These are phyloP conservation scores for Oikopleura albicans DNA, from an alignment of 23 tunicate species.

Conservation along the genomic window DNA sequence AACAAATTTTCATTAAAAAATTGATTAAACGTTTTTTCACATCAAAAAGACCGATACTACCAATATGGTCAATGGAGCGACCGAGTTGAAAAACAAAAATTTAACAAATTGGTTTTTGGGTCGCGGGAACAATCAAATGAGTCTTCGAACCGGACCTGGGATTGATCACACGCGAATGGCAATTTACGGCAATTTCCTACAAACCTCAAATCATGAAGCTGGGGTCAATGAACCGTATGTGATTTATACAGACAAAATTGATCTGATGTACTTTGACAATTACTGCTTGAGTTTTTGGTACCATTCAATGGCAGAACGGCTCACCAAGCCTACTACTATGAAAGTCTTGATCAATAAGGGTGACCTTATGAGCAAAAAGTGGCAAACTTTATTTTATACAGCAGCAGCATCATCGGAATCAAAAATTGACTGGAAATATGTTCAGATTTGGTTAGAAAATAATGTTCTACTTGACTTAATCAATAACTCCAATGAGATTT, in stretches of 20 bases:
- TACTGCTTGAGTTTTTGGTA: constrained; percentile 16
- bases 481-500: no score
- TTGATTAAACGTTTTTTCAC: no score
- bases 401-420: background rate
- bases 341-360: background rate
- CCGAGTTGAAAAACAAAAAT: no score
- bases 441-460: no score
- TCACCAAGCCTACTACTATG: background rate
- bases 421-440: background rate
- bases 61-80: no score
- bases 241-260: no score
- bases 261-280: background rate
- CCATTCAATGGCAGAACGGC: background rate
- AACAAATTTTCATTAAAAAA: no score
- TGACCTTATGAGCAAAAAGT: background rate
- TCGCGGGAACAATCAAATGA: background rate
- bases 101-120: background rate
- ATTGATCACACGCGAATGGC: background rate
- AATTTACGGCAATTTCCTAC: background rate
- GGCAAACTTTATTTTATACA: background rate
- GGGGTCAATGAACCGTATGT: no score
- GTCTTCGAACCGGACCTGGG: background rate
- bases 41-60: no score
- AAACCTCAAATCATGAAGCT: background rate
- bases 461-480: no score